phyloP scores from a whole-genome alignment of 2,113 vertebrate species.

The Stegostoma tigrinum region DNA sequence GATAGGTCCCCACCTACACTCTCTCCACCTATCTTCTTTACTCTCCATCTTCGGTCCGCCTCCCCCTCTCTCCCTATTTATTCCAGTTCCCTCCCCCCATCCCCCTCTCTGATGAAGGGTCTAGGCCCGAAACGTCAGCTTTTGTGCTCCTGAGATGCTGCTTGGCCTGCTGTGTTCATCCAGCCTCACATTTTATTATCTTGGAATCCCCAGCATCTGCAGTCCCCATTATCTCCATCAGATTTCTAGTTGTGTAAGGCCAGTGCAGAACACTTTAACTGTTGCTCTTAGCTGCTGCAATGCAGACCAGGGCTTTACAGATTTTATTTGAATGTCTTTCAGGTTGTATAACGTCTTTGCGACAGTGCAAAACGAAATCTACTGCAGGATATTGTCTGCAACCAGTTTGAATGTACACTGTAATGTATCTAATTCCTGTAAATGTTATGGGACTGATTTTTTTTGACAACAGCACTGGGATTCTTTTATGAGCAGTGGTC shows the following conservation, averaged over 20 bases:
- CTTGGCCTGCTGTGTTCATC: too few relatives aligned
- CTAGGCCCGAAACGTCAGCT: too few relatives aligned
- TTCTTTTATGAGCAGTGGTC: not conserved
- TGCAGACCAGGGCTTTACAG: slow-evolving; percentile 9
- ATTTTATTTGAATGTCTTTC: not conserved
- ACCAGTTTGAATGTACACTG: not conserved
- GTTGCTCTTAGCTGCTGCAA: not conserved
- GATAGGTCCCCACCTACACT: too few relatives aligned
- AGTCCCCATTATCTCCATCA: too few relatives aligned
- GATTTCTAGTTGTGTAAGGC: not conserved
- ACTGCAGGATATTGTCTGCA: not conserved
- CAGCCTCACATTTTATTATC: too few relatives aligned
- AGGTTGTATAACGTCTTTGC: not conserved
- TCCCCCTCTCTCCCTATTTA: too few relatives aligned
- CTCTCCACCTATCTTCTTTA: too few relatives aligned
- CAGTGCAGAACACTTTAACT: not conserved
- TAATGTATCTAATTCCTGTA: not conserved
- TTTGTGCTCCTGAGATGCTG: too few relatives aligned
- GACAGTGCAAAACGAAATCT: not conserved
- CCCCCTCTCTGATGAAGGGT: too few relatives aligned
- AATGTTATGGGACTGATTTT: not conserved
- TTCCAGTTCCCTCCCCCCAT: too few relatives aligned
- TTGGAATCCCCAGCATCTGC: too few relatives aligned
- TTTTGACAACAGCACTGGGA: not conserved
- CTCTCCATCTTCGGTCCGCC: too few relatives aligned